Percentiles rank a stretch among this genome's conserved stretches.
Evolutionary conservation across 2,888 invertebrate species (phyloP).

Genomic region (Nomada lathburiana): DNA sequence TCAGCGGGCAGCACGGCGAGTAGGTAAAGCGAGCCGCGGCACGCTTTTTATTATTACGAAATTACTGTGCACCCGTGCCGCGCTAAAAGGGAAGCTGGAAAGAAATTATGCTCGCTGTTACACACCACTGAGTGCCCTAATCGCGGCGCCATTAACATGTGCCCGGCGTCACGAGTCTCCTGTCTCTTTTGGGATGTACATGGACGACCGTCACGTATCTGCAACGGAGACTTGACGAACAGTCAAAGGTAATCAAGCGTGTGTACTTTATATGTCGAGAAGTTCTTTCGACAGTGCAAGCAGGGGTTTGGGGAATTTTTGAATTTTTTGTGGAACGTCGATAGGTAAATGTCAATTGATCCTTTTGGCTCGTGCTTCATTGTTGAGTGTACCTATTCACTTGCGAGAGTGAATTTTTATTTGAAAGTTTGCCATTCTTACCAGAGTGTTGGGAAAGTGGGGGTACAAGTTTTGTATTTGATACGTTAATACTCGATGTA

Average conservation of each 20-base stretch:
- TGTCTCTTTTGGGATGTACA: background rate
- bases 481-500: too few species aligned
- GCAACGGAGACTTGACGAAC: background rate
- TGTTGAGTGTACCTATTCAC: too few species aligned
- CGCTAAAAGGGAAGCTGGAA: slow-evolving; percentile 65
- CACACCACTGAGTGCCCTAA: slow-evolving; percentile 70
- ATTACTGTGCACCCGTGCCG: slow-evolving; percentile 73
- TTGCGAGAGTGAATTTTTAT: too few species aligned
- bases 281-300: background rate
- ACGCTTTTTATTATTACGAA: slow-evolving; percentile 78
- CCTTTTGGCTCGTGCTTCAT: too few species aligned
- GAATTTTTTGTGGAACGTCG: too few species aligned
- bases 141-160: slow-evolving; percentile 66
- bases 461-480: too few species aligned
- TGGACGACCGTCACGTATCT: slow-evolving; percentile 4
- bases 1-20: slow-evolving; percentile 74
- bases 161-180: slow-evolving; percentile 40
- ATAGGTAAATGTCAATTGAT: too few species aligned
- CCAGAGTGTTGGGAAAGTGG: too few species aligned
- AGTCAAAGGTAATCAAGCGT: background rate
- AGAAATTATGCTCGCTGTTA: slow-evolving; percentile 62
- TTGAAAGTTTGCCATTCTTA: too few species aligned
- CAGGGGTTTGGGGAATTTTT: too few species aligned
- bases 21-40: slow-evolving; percentile 73
- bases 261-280: too few species aligned